Base-by-base conservation (phyloP, 1,140 invertebrate genomes). In the Diabrotica virgifera region DNA sequence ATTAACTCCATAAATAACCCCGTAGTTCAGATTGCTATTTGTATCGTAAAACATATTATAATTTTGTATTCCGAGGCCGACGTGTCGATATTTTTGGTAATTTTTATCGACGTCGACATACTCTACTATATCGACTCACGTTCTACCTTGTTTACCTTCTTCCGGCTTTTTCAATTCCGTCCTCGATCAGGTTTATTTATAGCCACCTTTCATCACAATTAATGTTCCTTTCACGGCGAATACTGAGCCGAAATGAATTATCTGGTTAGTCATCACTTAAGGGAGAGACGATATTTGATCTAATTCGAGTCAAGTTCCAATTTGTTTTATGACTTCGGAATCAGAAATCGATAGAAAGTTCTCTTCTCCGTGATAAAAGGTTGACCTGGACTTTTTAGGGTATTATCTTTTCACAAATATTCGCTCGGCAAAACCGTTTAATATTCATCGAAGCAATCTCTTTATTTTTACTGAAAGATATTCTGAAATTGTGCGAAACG, bases 311-410 rank as follows among this genome's bases (percentile, higher is more conserved):
- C 40, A 46, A 46, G 40, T 46, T 46, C 40, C 40, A 46, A 46
- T 46, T 46, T 46, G 40, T 46, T 46, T 46, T 46, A 46, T 46
- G 40, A 46, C 40, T 46, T 46, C n/a, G 40, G 40, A 46, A 46
- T 46, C 8, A 46, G 40, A 46, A 46, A 46, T 46, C 40, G 40
- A 46, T 46, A 46, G 8, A 46, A 46, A 10, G 8, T 46, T n/a
- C 40, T 46, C n/a, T 6, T 46, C 40, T 46, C n/a, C 40, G 5
- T 46, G 8, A 46, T 46, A 24, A 24, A 24, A 24, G 24, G 24
- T 24, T 24, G 24, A 24, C 24, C 24, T 4, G 5, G 8, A 46
- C 40, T 46, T n/a, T 46, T 46, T 46, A n/a, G 40, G n/a, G 5
- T 46, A n/a, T 5, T 8, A 46, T 46, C n/a, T n/a, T 46, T 46